phyloP scores from a whole-genome alignment of 2,797 vertebrate genomes.

The Coccyzus lansbergi region DNA sequence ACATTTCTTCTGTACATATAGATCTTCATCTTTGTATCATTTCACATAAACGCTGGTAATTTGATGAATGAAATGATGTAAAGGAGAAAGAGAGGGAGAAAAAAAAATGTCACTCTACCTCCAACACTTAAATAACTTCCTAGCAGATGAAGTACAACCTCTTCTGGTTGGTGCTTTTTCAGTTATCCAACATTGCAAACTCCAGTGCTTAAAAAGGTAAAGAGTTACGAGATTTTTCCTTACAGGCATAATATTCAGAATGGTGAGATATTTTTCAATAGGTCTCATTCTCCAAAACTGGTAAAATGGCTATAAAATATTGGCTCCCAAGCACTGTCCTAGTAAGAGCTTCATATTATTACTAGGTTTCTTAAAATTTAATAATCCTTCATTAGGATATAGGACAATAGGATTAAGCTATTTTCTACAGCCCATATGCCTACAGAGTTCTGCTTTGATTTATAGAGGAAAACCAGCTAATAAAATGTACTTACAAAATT shows the following conservation, averaged over 20 bases:
- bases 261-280: not conserved
- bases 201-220: not conserved
- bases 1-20: not conserved
- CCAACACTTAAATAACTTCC: not conserved
- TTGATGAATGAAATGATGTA: not conserved
- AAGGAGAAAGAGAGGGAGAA: not conserved
- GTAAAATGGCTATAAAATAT: not conserved
- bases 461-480: not conserved
- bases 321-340: not conserved
- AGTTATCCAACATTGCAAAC: not conserved
- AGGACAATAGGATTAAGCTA: not conserved
- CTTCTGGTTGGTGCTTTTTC: not conserved
- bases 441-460: not conserved
- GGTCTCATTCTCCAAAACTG: not conserved
- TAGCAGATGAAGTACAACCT: not conserved
- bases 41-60: not conserved
- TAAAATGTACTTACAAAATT: not conserved
- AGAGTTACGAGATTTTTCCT: not conserved
- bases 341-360: not conserved
- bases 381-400: not conserved
- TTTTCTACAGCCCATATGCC: not conserved
- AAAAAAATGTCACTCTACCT: not conserved
- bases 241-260: not conserved
- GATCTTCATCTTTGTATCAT: accelerated
- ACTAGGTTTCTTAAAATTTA: not conserved